Base-by-base conservation (phyloP, 2,113 vertebrate genomes). In the Pavo muticus region DNA sequence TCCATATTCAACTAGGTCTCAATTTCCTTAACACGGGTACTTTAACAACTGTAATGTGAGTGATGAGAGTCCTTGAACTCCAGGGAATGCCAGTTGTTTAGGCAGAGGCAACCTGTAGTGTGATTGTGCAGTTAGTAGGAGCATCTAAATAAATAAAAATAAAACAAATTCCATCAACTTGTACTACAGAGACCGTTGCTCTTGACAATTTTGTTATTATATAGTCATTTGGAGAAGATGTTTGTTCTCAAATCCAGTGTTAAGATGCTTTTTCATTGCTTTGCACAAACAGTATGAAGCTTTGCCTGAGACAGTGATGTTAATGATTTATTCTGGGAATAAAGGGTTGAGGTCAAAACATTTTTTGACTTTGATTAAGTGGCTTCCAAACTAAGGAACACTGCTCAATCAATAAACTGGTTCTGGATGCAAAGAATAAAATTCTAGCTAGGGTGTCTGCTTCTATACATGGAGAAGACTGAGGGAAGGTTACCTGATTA, bases 301-400 rank as follows among this genome's bases (percentile, higher is more conserved):
- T 45, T 61, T 79, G 24, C 19, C 59, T 35, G 75, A 91, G 75
- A 91, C 15, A 40, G 29, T 64, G 64, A 65, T 65, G 40, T 39
- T 78, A 60, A 44, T 84, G 76, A 81, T 88, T 94, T 87, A 78
- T 88, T 93, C 72, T 69, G 56, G 42, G 72, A 90, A 11, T 56
- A 72, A 65, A 27, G 21, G 61, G 70, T 68, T 92, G 94, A 97
- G 83, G 88, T 95, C 86, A 77, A 57, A 84, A 71, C 20, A 18
- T 73, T 82, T 93, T 97, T 67, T 90, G 85, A 87, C 86, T 91
- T 93, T 72, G 79, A 96, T 20, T 95, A 90, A 95, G 70, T 81
- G 67, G 21, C 77, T 94, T 89, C 44, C 86, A 88, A 90, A 87
- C 37, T 42, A 90, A 88, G 61, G 86, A 92, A 30, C 56, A 29